Evolutionary conservation across 2,113 vertebrate genomes (phyloP).

Genomic region (Amphilophus citrinellus): DNA sequence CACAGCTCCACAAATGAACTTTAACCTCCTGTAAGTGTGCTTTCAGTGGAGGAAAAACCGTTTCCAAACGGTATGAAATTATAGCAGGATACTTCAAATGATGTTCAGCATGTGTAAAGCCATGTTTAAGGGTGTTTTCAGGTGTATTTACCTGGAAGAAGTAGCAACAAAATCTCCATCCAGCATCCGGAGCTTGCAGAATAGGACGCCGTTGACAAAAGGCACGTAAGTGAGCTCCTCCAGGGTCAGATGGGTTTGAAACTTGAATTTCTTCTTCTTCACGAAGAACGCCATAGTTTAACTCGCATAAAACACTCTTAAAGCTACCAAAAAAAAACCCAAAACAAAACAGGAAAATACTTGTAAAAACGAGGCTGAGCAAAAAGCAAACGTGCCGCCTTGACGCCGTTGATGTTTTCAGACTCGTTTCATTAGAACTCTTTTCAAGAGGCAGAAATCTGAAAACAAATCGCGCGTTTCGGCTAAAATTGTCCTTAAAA

Average conservation of each 20-base stretch:
- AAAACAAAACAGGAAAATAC: accelerated
- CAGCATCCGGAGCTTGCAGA: conserved; percentile 95
- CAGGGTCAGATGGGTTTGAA: conserved; percentile 94
- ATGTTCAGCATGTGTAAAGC: background rate
- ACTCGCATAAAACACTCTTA: background rate
- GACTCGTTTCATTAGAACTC: conserved; percentile 34
- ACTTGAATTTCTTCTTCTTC: conserved; percentile 99
- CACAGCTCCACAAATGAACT: background rate
- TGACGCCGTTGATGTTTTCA: background rate
- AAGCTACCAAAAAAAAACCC: no score
- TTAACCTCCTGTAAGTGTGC: background rate
- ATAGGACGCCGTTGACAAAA: conserved; percentile 96
- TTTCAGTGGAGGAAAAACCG: background rate
- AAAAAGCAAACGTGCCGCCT: background rate
- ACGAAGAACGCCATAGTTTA: conserved; percentile 92
- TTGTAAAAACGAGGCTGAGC: background rate
- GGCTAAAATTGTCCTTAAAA: background rate
- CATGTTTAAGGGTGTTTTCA: background rate
- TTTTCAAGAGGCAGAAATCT: conserved; percentile 42
- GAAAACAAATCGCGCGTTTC: background rate
- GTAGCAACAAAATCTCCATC: conserved; percentile 93
- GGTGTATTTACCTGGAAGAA: conserved; percentile 87
- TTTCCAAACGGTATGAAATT: background rate
- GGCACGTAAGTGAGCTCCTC: conserved; percentile 95
- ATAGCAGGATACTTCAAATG: accelerated